Percentiles rank a stretch among this genome's conserved stretches.
These are phyloP conservation scores for Conus betulinus DNA, from an alignment of 1,140 invertebrate genomes.

Conservation along the genomic window DNA sequence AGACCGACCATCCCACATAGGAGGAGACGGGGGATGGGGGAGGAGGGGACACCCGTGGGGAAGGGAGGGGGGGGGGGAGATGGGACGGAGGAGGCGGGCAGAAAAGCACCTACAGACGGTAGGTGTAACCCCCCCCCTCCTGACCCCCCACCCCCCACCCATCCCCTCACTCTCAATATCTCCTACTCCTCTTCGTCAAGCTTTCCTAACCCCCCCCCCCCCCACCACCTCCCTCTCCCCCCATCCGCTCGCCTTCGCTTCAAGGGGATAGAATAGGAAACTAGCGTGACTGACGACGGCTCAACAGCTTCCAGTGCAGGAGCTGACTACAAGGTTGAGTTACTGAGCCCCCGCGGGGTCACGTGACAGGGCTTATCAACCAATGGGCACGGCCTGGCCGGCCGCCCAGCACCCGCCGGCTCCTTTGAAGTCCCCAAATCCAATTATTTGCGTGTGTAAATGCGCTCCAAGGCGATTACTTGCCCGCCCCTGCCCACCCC, in stretches of 20 bases:
- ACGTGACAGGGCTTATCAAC: slow-evolving; percentile 43
- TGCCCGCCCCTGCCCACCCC: slow-evolving; percentile 59
- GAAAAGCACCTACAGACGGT: too few species aligned
- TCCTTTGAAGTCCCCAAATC: slow-evolving; percentile 56
- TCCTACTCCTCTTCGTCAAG: too few species aligned
- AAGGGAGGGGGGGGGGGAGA: too few species aligned
- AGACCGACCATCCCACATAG: background rate
- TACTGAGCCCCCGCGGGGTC: slow-evolving; percentile 43
- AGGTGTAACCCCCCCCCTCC: too few species aligned
- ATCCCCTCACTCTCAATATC: too few species aligned
- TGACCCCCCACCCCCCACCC: too few species aligned
- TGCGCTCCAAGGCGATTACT: slow-evolving; percentile 60
- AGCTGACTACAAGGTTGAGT: slow-evolving; percentile 36
- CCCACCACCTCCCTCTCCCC: background rate
- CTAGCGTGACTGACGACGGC: slow-evolving; percentile 13
- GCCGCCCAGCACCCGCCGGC: slow-evolving; percentile 35
- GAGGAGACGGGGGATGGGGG: background rate
- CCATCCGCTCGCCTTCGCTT: background rate
- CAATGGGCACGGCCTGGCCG: slow-evolving; percentile 40
- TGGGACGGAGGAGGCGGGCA: too few species aligned
- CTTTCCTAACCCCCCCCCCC: too few species aligned
- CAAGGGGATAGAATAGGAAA: background rate
- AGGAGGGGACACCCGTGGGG: background rate
- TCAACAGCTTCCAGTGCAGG: background rate
- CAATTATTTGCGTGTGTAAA: slow-evolving; percentile 66